Evolutionary conservation across 2,797 vertebrate genomes (phyloP).

Genomic region (Acanthurus lineatus): DNA sequence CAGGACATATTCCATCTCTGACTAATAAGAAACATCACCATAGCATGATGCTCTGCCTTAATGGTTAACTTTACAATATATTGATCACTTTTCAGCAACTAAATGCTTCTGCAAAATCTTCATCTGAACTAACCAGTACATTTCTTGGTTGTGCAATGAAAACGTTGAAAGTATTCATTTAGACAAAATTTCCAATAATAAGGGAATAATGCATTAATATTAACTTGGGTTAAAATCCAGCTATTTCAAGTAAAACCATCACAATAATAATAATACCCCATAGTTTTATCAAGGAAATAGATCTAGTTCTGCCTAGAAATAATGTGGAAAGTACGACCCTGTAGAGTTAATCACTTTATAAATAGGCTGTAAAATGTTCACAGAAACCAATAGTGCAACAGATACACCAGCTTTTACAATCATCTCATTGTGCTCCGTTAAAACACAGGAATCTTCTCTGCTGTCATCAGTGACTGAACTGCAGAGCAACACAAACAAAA

Average conservation of each 20-base stretch:
- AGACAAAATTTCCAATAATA: background rate
- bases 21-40: background rate
- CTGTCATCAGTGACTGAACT: background rate
- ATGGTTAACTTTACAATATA: background rate
- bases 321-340: background rate
- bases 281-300: no score
- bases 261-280: background rate
- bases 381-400: background rate
- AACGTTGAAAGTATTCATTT: background rate
- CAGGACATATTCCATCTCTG: background rate
- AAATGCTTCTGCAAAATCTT: background rate
- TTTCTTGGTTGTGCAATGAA: background rate
- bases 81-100: background rate
- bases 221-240: background rate
- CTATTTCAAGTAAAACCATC: background rate
- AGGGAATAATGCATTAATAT: background rate
- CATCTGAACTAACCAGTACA: background rate
- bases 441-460: background rate
- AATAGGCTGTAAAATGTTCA: background rate
- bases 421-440: background rate
- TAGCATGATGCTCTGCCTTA: background rate
- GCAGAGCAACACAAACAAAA: slow-evolving; percentile 20
- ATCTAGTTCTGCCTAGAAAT: background rate
- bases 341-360: background rate
- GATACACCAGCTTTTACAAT: background rate